Percentiles rank a stretch among this genome's conserved stretches.
These are phyloP conservation scores for Clanis bilineata DNA, from an alignment of 2,888 invertebrate genomes.

Conservation along the genomic window DNA sequence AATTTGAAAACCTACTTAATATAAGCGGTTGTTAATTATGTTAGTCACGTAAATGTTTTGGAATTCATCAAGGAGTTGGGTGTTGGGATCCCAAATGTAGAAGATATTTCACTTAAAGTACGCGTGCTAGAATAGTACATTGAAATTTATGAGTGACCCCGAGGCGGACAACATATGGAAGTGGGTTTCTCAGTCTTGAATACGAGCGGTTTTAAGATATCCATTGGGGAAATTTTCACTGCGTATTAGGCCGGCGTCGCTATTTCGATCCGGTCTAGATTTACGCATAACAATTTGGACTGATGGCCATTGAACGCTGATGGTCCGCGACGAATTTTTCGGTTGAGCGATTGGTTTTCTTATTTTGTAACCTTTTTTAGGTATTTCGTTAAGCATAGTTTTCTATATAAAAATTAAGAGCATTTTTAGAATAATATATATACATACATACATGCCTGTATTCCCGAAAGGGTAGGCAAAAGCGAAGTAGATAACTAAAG, in stretches of 20 bases:
- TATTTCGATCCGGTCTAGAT: constrained; percentile 1
- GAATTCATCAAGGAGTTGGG: constrained; percentile 64
- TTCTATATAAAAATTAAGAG: background rate
- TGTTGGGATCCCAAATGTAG: constrained; percentile 66
- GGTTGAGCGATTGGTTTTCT: background rate
- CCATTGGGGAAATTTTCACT: constrained; percentile 44
- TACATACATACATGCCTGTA: too few relatives aligned
- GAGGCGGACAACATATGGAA: constrained; percentile 56
- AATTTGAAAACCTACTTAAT: background rate
- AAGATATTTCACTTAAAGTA: constrained; percentile 73
- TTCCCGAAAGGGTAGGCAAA: too few relatives aligned
- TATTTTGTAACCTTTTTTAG: background rate
- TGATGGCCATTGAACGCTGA: background rate
- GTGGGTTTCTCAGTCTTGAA: constrained; percentile 53
- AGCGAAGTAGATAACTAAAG: too few relatives aligned
- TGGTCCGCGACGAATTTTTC: background rate
- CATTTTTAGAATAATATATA: too few relatives aligned
- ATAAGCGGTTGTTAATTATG: constrained; percentile 32
- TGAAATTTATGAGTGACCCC: constrained; percentile 72
- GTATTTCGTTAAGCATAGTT: background rate
- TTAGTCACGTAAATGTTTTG: constrained; percentile 53
- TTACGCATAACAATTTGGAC: background rate
- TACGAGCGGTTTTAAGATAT: constrained; percentile 53
- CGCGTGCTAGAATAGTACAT: constrained; percentile 67
- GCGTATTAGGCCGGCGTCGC: background rate